Conservation (phyloP, 2,888 invertebrate species). For the Drosophila buzzatii region DNA sequence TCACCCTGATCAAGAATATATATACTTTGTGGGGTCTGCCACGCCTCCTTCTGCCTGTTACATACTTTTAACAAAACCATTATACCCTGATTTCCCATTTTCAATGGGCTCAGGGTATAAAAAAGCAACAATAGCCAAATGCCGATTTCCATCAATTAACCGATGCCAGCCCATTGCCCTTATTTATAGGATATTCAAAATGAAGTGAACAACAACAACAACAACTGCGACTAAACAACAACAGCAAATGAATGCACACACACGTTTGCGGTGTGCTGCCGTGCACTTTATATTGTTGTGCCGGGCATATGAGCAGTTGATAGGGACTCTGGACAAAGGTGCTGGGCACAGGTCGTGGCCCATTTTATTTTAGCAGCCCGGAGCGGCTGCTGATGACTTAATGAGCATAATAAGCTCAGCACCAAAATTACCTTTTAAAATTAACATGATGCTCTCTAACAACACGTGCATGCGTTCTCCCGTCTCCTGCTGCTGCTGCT, state of each 20-base stretch:
- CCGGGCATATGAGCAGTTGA: conserved; percentile 29
- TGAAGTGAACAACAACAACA: conserved; percentile 42
- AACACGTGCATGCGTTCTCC: conserved; percentile 12
- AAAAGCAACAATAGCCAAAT: not conserved
- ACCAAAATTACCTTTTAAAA: conserved; percentile 80
- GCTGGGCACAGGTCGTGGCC: conserved; percentile 31
- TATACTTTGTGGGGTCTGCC: too few relatives aligned
- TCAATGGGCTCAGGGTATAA: too few relatives aligned
- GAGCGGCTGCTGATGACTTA: conserved; percentile 70
- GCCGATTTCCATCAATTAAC: not conserved
- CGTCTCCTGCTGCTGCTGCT: not conserved
- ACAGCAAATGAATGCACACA: conserved; percentile 63
- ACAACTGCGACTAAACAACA: conserved; percentile 51
- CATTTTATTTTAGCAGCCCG: conserved; percentile 37
- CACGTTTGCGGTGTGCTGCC: conserved; percentile 64
- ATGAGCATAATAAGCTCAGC: conserved; percentile 79
- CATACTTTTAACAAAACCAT: too few relatives aligned
- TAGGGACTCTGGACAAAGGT: conserved; percentile 21
- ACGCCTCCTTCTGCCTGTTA: too few relatives aligned
- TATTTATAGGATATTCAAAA: conserved; percentile 36
- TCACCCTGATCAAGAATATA: too few relatives aligned
- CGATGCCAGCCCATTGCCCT: not conserved
- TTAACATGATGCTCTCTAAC: conserved; percentile 70
- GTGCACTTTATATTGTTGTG: conserved; percentile 69
- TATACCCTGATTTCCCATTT: too few relatives aligned